Evolutionary conservation across 2,113 vertebrate genomes (phyloP).

Genomic region (Rhinichthys klamathensis): DNA sequence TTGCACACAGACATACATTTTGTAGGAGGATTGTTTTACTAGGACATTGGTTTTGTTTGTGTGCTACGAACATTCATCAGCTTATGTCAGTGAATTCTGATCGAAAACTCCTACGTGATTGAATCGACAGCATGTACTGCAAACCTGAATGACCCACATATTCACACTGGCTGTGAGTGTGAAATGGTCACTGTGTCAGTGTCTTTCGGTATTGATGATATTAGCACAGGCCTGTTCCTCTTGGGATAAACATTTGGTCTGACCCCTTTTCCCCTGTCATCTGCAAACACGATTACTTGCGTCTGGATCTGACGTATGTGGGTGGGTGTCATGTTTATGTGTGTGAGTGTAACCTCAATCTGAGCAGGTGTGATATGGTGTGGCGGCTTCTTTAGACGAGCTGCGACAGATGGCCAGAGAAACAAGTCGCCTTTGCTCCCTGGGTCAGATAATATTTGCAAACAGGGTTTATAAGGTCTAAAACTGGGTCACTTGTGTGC

Average conservation of each 20-base stretch:
- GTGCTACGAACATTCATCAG: background rate
- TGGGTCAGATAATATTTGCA: slow-evolving; percentile 35
- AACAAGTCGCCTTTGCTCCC: background rate
- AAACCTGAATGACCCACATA: slow-evolving; percentile 14
- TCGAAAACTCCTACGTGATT: slow-evolving; percentile 1
- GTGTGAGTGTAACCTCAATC: background rate
- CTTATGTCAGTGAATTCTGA: slow-evolving; percentile 26
- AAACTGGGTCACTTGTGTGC: slow-evolving; percentile 29
- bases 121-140: slow-evolving; percentile 17
- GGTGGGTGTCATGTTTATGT: background rate
- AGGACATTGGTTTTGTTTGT: background rate
- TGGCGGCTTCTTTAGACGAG: background rate
- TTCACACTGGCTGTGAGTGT: background rate
- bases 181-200: background rate
- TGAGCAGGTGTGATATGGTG: slow-evolving; percentile 21
- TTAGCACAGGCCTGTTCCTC: background rate
- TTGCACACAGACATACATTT: slow-evolving; percentile 9
- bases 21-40: slow-evolving; percentile 14
- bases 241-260: background rate
- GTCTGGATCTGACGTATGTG: background rate
- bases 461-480: background rate
- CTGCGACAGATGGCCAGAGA: slow-evolving; percentile 11
- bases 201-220: background rate
- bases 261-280: slow-evolving; percentile 1
- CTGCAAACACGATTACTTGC: background rate